These are phyloP conservation scores for Agrotis clavis DNA, from an alignment of 2,888 invertebrate species.

Conservation along the genomic window DNA sequence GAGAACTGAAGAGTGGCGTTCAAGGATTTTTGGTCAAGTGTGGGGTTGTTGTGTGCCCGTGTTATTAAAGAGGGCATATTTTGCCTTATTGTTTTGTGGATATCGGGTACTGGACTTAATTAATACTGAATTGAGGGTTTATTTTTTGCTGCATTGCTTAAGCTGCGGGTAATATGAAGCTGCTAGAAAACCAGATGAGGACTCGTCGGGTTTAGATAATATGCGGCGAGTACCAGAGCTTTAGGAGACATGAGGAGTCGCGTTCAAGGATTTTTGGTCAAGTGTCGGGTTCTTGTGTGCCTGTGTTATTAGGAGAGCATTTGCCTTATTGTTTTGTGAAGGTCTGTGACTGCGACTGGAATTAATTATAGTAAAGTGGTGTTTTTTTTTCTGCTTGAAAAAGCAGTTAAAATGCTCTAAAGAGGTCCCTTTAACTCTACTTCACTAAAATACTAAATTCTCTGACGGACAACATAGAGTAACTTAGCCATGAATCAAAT, in stretches of 20 bases:
- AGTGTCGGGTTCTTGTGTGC: constrained; percentile 28
- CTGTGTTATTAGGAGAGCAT: neutral
- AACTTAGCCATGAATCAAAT: no score
- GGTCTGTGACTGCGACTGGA: neutral
- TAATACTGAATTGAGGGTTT: neutral
- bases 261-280: constrained; percentile 50
- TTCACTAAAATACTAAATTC: neutral
- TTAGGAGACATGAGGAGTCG: constrained; percentile 18
- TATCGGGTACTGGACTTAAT: neutral
- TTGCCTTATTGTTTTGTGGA: neutral
- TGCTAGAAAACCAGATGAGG: no score
- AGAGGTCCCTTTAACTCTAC: neutral
- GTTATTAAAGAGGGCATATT: neutral
- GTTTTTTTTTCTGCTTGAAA: neutral
- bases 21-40: constrained; percentile 55
- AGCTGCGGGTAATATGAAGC: no score
- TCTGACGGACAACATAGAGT: neutral
- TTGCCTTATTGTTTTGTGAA: neutral
- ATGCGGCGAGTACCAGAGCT: constrained; percentile 25
- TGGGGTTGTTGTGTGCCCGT: constrained; percentile 10
- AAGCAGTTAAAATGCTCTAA: neutral
- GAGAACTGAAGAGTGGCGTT: constrained; percentile 23
- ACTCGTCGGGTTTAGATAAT: constrained; percentile 57
- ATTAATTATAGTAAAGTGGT: neutral
- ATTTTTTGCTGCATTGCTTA: no score